phyloP scores from a whole-genome alignment of 2,113 vertebrate species.

The Channa argus region DNA sequence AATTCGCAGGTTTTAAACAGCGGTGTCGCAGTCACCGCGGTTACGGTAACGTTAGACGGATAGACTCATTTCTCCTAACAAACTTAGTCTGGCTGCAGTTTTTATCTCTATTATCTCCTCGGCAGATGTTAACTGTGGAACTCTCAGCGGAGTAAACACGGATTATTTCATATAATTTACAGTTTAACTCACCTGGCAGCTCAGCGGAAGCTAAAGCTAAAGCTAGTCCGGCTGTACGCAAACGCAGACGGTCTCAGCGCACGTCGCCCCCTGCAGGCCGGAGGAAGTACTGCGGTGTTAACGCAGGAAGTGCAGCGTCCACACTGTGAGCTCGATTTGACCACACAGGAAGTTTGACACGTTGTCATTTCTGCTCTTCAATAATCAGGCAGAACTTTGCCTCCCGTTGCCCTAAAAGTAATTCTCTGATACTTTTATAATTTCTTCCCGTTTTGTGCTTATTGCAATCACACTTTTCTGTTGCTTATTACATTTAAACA shows the following conservation, averaged over 20 bases:
- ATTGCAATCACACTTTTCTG: too few species aligned
- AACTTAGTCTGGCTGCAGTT: fast-evolving
- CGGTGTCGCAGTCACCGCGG: background rate
- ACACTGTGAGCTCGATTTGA: too few species aligned
- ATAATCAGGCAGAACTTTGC: too few species aligned
- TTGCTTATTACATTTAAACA: too few species aligned
- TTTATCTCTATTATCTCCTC: fast-evolving
- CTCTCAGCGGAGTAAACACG: fast-evolving
- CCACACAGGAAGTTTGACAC: too few species aligned
- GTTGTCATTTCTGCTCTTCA: too few species aligned
- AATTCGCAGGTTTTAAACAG: background rate
- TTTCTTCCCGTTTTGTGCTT: too few species aligned
- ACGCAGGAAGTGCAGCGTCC: background rate
- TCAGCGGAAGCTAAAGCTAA: constrained; percentile 13
- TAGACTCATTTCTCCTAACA: too few species aligned
- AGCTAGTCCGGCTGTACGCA: background rate
- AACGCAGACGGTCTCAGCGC: background rate
- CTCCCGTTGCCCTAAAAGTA: too few species aligned
- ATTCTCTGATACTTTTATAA: too few species aligned
- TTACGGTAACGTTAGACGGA: background rate
- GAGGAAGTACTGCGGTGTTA: constrained; percentile 8
- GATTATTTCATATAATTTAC: background rate
- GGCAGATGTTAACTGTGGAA: background rate
- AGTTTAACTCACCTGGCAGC: background rate
- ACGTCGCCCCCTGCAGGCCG: constrained; percentile 41